Conservation (phyloP, 2,888 invertebrate species). For the Limenitis camilla region DNA sequence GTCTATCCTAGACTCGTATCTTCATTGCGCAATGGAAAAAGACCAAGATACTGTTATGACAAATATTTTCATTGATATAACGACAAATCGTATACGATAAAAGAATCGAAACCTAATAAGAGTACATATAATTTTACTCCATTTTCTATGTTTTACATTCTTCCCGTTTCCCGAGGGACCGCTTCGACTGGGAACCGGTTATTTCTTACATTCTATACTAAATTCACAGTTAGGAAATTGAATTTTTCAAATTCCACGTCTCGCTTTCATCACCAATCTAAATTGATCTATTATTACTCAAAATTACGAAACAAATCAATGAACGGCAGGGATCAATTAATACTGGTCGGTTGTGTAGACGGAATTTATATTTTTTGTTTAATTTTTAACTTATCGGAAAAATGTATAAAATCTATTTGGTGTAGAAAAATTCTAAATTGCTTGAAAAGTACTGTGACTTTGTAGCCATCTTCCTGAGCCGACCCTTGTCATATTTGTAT, state of each 20-base stretch:
- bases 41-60: too few relatives aligned
- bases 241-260: constrained; percentile 65
- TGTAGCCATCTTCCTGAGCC: too few relatives aligned
- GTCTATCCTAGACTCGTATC: too few relatives aligned
- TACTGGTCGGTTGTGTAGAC: constrained; percentile 24
- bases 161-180: constrained; percentile 42
- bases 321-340: constrained; percentile 30
- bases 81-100: constrained; percentile 22
- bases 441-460: too few relatives aligned
- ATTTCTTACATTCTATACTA: constrained; percentile 61
- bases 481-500: too few relatives aligned
- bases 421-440: too few relatives aligned
- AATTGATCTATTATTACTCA: constrained; percentile 32
- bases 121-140: constrained; percentile 47
- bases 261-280: constrained; percentile 37
- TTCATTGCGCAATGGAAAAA: too few relatives aligned
- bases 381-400: not conserved
- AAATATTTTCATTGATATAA: not conserved
- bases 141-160: constrained; percentile 56
- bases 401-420: too few relatives aligned
- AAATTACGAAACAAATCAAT: constrained; percentile 22
- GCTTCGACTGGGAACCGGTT: constrained; percentile 50
- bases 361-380: not conserved
- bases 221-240: constrained; percentile 68
- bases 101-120: constrained; percentile 30